Percentiles rank a stretch among this genome's conserved stretches.
Evolutionary conservation across 2,888 invertebrate genomes (phyloP).

Genomic region (Zootermopsis nevadensis): DNA sequence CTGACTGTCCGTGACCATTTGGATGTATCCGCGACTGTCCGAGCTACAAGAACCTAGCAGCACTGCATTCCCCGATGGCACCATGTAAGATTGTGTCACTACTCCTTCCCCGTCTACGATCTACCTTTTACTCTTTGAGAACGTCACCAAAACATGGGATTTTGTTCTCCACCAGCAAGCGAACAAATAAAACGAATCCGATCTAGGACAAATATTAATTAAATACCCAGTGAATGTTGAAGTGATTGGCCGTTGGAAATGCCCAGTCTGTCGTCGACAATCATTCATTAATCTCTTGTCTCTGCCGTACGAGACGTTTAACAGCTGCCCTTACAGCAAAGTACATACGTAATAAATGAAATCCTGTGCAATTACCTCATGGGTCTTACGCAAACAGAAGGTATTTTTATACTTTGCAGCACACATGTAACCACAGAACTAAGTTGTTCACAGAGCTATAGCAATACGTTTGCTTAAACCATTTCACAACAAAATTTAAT

Average conservation of each 20-base stretch:
- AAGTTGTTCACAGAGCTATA: no score
- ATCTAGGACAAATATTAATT: not conserved
- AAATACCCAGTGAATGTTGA: not conserved
- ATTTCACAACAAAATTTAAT: no score
- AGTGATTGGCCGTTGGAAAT: not conserved
- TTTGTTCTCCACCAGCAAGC: not conserved
- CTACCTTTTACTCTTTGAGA: not conserved
- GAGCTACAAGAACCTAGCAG: slow-evolving; percentile 48
- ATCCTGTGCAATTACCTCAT: no score
- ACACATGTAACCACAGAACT: no score
- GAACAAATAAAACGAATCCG: not conserved
- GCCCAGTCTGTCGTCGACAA: not conserved
- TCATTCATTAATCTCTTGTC: not conserved
- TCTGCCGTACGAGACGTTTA: not conserved
- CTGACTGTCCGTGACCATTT: not conserved
- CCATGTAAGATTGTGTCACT: slow-evolving; percentile 46
- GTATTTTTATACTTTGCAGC: no score
- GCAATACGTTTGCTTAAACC: no score
- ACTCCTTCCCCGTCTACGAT: not conserved
- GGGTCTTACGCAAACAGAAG: no score
- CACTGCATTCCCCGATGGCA: slow-evolving; percentile 52
- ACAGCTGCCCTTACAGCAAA: not conserved
- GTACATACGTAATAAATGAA: not conserved
- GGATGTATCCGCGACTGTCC: not conserved
- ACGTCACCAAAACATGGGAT: slow-evolving; percentile 30